Conservation (phyloP, 2,888 invertebrate species). For the Tetramorium bicarinatum region DNA sequence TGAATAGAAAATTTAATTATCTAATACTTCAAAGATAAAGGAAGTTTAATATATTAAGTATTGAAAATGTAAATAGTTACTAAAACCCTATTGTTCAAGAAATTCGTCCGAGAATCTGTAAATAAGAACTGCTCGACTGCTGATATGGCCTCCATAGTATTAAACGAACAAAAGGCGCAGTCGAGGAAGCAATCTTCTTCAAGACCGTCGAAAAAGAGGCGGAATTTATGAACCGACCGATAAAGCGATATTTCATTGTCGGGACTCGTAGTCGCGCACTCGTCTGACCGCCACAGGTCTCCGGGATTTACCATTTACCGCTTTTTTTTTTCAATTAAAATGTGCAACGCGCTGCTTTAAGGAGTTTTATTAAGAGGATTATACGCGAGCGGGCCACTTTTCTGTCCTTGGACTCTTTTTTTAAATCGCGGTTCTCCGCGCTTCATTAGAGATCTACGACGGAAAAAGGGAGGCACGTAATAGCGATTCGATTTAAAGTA, state of each 20-base stretch:
- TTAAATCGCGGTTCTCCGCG: slow-evolving; percentile 19
- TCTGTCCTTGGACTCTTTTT: slow-evolving; percentile 15
- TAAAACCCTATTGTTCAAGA: slow-evolving; percentile 3
- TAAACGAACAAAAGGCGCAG: slow-evolving; percentile 33
- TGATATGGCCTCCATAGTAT: slow-evolving; percentile 14
- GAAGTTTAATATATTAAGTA: slow-evolving; percentile 15
- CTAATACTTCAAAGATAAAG: neutral
- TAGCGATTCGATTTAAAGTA: slow-evolving; percentile 62
- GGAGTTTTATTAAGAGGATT: slow-evolving; percentile 61
- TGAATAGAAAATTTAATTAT: slow-evolving; percentile 6
- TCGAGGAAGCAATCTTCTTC: slow-evolving; percentile 42
- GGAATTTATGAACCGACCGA: slow-evolving; percentile 50
- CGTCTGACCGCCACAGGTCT: slow-evolving; percentile 34
- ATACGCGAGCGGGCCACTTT: slow-evolving; percentile 35
- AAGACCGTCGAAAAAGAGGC: slow-evolving; percentile 43
- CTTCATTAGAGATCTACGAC: slow-evolving; percentile 53
- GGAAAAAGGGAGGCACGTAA: slow-evolving; percentile 29
- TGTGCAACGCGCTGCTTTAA: slow-evolving; percentile 19
- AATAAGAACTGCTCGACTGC: slow-evolving; percentile 25
- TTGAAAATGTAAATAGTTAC: neutral
- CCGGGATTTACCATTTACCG: slow-evolving; percentile 35
- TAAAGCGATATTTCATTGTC: slow-evolving; percentile 51
- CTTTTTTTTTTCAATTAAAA: slow-evolving; percentile 69
- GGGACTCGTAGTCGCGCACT: slow-evolving; percentile 16
- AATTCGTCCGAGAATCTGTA: slow-evolving; percentile 24